Conservation (phyloP, 2,888 invertebrate species). For the Carterocephalus palaemon region DNA sequence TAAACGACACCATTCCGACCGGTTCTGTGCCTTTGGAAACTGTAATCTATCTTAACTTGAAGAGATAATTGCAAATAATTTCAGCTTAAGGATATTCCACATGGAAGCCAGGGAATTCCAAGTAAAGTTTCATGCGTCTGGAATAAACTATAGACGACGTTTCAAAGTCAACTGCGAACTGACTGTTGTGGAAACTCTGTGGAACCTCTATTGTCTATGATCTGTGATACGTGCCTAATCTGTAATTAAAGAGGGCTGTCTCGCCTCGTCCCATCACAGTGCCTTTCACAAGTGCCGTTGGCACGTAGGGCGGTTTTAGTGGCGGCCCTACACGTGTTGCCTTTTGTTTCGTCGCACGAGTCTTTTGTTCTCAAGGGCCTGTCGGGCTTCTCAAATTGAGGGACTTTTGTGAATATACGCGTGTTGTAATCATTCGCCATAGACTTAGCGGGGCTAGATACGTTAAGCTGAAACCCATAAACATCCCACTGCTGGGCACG, state of each 20-base stretch:
- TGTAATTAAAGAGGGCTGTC: slow-evolving; percentile 9
- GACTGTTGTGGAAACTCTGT: neutral
- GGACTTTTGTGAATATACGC: slow-evolving; percentile 4
- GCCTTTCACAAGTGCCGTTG: neutral
- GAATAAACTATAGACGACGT: too few relatives aligned
- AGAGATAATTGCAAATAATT: too few relatives aligned
- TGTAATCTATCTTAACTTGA: too few relatives aligned
- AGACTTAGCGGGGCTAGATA: too few relatives aligned
- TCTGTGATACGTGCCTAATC: slow-evolving; percentile 13
- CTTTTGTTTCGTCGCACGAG: slow-evolving; percentile 8
- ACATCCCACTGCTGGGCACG: too few relatives aligned
- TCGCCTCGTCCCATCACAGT: neutral
- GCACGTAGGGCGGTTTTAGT: neutral
- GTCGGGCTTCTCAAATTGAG: slow-evolving; percentile 8
- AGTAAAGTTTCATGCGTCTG: neutral
- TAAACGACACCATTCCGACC: too few relatives aligned
- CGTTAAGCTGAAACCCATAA: too few relatives aligned
- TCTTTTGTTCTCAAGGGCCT: slow-evolving; percentile 6
- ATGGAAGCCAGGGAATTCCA: too few relatives aligned
- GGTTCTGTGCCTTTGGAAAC: too few relatives aligned
- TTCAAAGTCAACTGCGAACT: too few relatives aligned
- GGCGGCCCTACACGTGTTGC: slow-evolving; percentile 7
- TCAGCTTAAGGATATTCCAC: too few relatives aligned
- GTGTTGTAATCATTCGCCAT: neutral
- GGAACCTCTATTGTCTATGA: neutral